Conservation (phyloP, 2,797 vertebrate species). For the Cheirogaleus major region DNA sequence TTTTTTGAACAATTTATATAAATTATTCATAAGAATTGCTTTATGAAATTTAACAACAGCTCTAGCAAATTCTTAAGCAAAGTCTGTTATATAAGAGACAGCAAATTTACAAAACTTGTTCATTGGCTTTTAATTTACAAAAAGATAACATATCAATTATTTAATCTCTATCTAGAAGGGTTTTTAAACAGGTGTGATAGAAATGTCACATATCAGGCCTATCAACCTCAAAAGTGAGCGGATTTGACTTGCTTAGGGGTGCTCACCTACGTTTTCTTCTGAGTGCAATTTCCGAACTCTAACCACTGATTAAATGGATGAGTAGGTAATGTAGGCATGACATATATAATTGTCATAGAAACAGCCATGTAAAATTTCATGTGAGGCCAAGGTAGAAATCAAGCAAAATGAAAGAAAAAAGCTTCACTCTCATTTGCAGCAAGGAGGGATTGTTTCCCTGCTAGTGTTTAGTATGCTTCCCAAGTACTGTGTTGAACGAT, state of each 20-base stretch:
- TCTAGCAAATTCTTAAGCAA: constrained; percentile 3
- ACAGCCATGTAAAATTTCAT: constrained; percentile 1
- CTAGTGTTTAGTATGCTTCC: constrained; percentile 36
- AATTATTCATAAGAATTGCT: not conserved
- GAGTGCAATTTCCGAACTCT: not conserved
- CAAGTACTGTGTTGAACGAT: not conserved
- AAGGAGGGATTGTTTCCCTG: not conserved
- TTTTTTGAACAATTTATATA: constrained; percentile 14
- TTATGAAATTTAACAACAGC: constrained; percentile 5
- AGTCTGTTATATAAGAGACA: not conserved
- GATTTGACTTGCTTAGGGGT: not conserved
- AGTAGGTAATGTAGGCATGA: not conserved
- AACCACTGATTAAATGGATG: not conserved
- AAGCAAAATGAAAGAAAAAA: constrained; percentile 11
- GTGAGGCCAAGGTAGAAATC: not conserved
- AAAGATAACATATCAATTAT: not conserved
- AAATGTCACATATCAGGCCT: not conserved
- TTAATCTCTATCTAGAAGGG: not conserved
- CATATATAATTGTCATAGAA: not conserved
- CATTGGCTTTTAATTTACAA: not conserved
- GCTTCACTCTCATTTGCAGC: not conserved
- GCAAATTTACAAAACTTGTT: not conserved
- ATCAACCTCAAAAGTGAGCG: not conserved
- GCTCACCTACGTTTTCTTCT: not conserved
- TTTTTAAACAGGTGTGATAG: not conserved